phyloP scores from a whole-genome alignment of 1,140 invertebrate species.

The Drosophila kikkawai region DNA sequence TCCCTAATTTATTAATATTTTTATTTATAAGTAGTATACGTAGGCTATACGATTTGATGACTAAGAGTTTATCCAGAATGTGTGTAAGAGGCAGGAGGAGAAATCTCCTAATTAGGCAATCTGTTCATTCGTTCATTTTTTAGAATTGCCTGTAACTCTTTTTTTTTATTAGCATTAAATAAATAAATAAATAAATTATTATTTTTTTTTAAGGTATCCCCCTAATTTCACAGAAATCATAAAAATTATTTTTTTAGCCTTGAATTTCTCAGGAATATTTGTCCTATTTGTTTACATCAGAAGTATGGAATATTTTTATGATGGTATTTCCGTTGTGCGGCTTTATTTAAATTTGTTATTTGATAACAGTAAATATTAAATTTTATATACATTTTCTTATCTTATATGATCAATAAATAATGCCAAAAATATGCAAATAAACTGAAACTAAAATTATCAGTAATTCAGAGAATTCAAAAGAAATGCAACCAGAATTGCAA shows the following conservation, averaged over 20 bases:
- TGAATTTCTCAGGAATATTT: too few relatives aligned
- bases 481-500: too few relatives aligned
- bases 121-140: too few relatives aligned
- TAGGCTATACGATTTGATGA: neutral
- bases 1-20: neutral
- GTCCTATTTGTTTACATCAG: neutral
- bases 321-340: neutral
- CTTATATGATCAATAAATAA: constrained; percentile 5
- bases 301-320: neutral
- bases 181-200: too few relatives aligned
- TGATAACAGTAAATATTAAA: neutral
- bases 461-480: neutral
- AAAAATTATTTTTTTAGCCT: too few relatives aligned
- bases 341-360: constrained; percentile 10
- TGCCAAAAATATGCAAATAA: neutral
- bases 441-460: too few relatives aligned
- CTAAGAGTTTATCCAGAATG: neutral
- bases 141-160: too few relatives aligned
- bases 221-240: too few relatives aligned
- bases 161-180: too few relatives aligned
- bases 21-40: neutral
- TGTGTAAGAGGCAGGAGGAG: neutral
- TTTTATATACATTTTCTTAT: neutral
- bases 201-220: too few relatives aligned
- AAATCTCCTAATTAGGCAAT: too few relatives aligned